A percentile compares a stretch with the other conserved stretches of the same genome.
Conservation (phyloP, 2,113 vertebrate genomes). For the Carassius auratus region DNA sequence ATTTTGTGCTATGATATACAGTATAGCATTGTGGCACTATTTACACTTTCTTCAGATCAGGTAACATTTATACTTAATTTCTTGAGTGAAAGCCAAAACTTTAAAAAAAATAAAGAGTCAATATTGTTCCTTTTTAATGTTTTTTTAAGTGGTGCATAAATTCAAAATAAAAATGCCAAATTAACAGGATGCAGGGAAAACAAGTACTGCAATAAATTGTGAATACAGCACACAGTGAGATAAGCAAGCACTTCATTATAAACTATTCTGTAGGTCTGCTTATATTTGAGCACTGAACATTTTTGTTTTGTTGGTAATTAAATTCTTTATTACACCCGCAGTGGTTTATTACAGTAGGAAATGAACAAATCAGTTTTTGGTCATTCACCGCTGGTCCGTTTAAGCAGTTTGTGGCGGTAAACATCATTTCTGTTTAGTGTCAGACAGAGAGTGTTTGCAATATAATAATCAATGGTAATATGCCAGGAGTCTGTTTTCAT, state of each 20-base stretch:
- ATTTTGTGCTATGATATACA: too few species aligned
- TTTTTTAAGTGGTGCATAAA: background rate
- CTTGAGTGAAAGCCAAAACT: background rate
- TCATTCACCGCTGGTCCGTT: background rate
- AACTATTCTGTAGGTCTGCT: background rate
- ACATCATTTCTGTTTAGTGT: constrained; percentile 27
- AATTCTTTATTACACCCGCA: background rate
- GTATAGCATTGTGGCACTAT: background rate
- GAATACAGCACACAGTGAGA: background rate
- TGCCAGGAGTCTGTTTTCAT: constrained; percentile 14
- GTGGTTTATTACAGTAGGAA: constrained; percentile 9
- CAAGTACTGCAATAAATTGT: background rate
- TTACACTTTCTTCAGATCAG: too few species aligned
- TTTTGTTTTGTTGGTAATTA: background rate
- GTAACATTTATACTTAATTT: background rate
- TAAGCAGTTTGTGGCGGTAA: background rate
- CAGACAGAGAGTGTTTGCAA: constrained; percentile 6
- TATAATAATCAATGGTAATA: constrained; percentile 36
- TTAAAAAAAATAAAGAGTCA: background rate
- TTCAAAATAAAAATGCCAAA: background rate
- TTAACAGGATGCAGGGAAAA: background rate
- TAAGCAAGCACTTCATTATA: background rate
- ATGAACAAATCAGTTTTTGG: background rate
- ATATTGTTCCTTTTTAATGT: background rate
- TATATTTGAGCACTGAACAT: background rate